A percentile compares a stretch with the other conserved stretches of the same genome.
These are phyloP conservation scores for Aspidapion aeneum DNA, from an alignment of 2,888 invertebrate genomes.

Conservation along the genomic window DNA sequence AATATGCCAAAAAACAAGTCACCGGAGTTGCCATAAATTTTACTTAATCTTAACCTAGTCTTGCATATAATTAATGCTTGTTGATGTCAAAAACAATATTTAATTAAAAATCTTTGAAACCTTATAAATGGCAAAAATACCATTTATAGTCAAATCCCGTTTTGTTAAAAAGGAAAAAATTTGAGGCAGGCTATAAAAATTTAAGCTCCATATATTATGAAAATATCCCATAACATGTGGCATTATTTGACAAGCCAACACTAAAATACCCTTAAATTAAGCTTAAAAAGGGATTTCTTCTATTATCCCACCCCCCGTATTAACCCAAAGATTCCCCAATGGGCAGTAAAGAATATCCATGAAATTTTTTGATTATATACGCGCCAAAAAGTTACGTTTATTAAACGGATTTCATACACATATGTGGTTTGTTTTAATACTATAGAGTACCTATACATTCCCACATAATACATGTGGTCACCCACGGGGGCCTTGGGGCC, in stretches of 20 bases:
- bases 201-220: neutral
- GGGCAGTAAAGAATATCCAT: neutral
- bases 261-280: neutral
- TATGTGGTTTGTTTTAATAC: neutral
- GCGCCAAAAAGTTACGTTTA: neutral
- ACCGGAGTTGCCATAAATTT: too few species aligned
- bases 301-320: neutral
- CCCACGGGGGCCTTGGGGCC: too few species aligned
- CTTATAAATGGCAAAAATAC: too few species aligned
- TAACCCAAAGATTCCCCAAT: neutral
- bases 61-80: too few species aligned
- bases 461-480: too few species aligned
- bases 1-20: too few species aligned
- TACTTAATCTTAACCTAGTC: too few species aligned
- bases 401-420: neutral
- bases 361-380: neutral
- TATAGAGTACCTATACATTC: neutral
- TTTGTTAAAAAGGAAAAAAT: too few species aligned
- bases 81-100: too few species aligned
- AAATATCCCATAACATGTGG: neutral
- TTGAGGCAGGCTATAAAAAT: too few species aligned
- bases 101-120: too few species aligned
- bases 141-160: too few species aligned
- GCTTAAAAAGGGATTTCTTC: neutral
- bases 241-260: neutral